Base-by-base conservation (phyloP, 1,140 invertebrate genomes). In the Drosophila ficusphila region DNA sequence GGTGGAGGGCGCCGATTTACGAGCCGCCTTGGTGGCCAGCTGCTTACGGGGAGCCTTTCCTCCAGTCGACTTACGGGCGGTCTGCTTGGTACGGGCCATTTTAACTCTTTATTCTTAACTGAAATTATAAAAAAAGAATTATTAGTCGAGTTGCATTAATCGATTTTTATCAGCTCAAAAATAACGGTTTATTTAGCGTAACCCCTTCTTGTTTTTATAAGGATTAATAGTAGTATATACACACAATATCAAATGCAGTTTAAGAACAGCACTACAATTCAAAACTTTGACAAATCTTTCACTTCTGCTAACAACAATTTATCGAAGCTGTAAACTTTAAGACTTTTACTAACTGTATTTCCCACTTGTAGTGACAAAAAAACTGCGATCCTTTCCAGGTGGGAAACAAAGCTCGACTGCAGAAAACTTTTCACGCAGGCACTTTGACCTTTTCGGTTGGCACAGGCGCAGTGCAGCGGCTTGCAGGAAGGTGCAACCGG, bases 41-140 rank as follows among this genome's bases (percentile, higher is more conserved):
- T 97, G 96, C 92, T 97, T 97, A 39, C 96, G 93, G 21, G 96
- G 96, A 74, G 96, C 97, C 92, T 97, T 97, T 65, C 96, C 96
- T 93, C 96, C 96, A 54, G 95, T 96, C 1, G 95, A 96, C 92
- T 96, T 96, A 93, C 96, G 95, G 49, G 96, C 96, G 23, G 96
- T 97, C 91, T 97, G 96, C 93, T 97, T 97, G 5, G 96, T 97
- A 95, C 96, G 95, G 51, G 96, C 94, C 94, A 94, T 94, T 51
- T 57, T 92, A 44, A 7, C 12, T 78, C 23, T 27, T 29, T 38
- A 21, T 21, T 21, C 44, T 1, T 41, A 64, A 27, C 48, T 60
- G 34, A 16, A 25, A 52, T 14, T 11, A 14, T 4, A 6, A 1
- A 21, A 8, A 11, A 4, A 2, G 18, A 1, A 57, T 8, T 4